These are phyloP conservation scores for Nilaparvata lugens DNA, from an alignment of 1,140 invertebrate species.

Conservation along the genomic window DNA sequence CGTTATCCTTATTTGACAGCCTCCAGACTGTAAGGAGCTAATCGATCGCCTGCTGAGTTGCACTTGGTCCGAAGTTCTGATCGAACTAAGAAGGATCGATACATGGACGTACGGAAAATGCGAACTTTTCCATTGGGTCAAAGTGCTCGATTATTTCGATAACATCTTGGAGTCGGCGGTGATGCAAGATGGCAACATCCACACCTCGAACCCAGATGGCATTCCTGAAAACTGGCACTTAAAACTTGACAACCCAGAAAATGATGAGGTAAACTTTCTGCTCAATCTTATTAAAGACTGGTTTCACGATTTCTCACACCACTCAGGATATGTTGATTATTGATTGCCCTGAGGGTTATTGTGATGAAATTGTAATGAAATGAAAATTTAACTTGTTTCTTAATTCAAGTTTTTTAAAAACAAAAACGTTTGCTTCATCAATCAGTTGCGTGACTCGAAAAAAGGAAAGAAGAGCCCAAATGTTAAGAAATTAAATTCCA, in stretches of 20 bases:
- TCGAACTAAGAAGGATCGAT: constrained; percentile 65
- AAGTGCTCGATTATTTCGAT: constrained; percentile 78
- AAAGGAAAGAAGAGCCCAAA: too few relatives aligned
- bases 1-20: constrained; percentile 39
- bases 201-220: too few relatives aligned
- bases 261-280: constrained; percentile 44
- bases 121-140: constrained; percentile 85
- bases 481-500: too few relatives aligned
- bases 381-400: too few relatives aligned
- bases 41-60: constrained; percentile 70
- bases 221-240: constrained; percentile 65
- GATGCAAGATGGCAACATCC: constrained; percentile 44
- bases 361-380: too few relatives aligned
- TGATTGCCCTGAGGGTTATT: neutral
- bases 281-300: neutral
- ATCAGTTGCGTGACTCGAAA: too few relatives aligned
- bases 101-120: constrained; percentile 87
- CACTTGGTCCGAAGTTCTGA: constrained; percentile 56
- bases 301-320: neutral
- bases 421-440: too few relatives aligned
- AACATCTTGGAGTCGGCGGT: constrained; percentile 68
- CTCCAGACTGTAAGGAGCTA: constrained; percentile 68
- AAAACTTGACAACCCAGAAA: constrained; percentile 61
- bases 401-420: too few relatives aligned
- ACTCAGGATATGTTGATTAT: too few relatives aligned